Conservation (phyloP, 2,797 vertebrate genomes). For the Acipenser ruthenus region DNA sequence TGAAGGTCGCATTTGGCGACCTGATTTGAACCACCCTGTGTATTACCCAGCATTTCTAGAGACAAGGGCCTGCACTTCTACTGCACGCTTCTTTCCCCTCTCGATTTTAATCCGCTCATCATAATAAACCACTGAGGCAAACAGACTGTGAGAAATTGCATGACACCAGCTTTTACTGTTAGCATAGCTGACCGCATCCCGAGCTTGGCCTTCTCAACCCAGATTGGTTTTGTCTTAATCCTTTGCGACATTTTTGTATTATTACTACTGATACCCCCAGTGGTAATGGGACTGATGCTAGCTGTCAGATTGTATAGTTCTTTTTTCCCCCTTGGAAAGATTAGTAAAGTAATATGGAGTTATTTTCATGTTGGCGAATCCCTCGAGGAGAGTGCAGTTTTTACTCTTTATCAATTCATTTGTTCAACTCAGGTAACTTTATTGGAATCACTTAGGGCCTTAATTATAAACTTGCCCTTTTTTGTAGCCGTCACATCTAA, state of each 20-base stretch:
- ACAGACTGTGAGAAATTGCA: background rate
- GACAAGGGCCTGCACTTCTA: background rate
- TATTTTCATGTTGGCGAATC: slow-evolving; percentile 37
- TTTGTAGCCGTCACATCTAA: slow-evolving; percentile 27
- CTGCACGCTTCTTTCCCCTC: background rate
- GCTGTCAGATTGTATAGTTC: slow-evolving; percentile 37
- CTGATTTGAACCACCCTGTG: too few species aligned
- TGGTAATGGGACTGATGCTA: slow-evolving; percentile 31
- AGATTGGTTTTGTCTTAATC: slow-evolving; percentile 27
- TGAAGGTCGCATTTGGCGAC: too few species aligned
- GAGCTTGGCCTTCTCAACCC: slow-evolving; percentile 6
- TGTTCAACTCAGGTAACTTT: slow-evolving; percentile 39
- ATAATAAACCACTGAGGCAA: background rate
- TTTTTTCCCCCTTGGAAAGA: slow-evolving; percentile 25
- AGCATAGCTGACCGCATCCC: background rate
- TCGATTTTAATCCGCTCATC: background rate
- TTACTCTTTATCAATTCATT: slow-evolving; percentile 45
- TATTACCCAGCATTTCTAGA: background rate
- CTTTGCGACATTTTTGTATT: slow-evolving; percentile 37
- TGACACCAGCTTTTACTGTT: background rate
- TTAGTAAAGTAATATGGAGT: slow-evolving; percentile 26
- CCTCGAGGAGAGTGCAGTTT: slow-evolving; percentile 38
- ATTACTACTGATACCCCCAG: slow-evolving; percentile 36
- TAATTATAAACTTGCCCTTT: slow-evolving; percentile 46
- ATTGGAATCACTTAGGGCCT: slow-evolving; percentile 42